Evolutionary conservation across 2,888 invertebrate genomes (phyloP).

Genomic region (Orthonevra nobilis): DNA sequence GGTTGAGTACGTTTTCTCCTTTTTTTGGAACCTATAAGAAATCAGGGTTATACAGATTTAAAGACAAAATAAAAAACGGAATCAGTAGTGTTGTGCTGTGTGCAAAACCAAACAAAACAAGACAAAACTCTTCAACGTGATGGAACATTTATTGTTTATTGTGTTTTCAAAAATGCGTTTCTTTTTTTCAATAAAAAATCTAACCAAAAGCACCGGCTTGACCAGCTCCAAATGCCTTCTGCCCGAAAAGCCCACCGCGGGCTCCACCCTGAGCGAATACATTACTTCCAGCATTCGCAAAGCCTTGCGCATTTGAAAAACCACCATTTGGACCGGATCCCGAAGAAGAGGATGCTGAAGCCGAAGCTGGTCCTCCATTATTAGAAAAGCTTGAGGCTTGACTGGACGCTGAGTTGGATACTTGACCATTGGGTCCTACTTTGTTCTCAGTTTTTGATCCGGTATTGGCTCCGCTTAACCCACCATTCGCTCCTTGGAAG

Average conservation of each 20-base stretch:
- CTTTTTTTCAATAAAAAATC: slow-evolving; percentile 12
- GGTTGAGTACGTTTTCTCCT: slow-evolving; percentile 3
- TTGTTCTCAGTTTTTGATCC: slow-evolving; percentile 74
- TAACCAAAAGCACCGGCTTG: slow-evolving; percentile 41
- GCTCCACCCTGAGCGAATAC: slow-evolving; percentile 71
- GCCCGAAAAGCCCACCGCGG: slow-evolving; percentile 1
- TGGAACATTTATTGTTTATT: slow-evolving; percentile 26
- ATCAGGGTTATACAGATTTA: no score
- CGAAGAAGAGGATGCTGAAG: slow-evolving; percentile 48
- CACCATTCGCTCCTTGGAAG: slow-evolving; percentile 74
- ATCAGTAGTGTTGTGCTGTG: background rate
- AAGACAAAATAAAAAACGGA: background rate
- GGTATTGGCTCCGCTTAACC: slow-evolving; percentile 74
- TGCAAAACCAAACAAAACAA: slow-evolving; percentile 11
- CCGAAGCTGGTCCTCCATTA: slow-evolving; percentile 60
- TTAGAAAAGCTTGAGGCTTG: slow-evolving; percentile 72
- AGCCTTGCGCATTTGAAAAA: slow-evolving; percentile 49
- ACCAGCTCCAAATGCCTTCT: slow-evolving; percentile 22
- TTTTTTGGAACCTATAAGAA: slow-evolving; percentile 36
- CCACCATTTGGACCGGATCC: slow-evolving; percentile 55
- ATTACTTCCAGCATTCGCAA: slow-evolving; percentile 51
- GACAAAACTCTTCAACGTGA: slow-evolving; percentile 11
- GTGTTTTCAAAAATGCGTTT: slow-evolving; percentile 14
- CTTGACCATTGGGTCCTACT: slow-evolving; percentile 74
- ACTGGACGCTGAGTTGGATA: slow-evolving; percentile 75